Conservation (phyloP, 2,797 vertebrate species). For the Merluccius polli region DNA sequence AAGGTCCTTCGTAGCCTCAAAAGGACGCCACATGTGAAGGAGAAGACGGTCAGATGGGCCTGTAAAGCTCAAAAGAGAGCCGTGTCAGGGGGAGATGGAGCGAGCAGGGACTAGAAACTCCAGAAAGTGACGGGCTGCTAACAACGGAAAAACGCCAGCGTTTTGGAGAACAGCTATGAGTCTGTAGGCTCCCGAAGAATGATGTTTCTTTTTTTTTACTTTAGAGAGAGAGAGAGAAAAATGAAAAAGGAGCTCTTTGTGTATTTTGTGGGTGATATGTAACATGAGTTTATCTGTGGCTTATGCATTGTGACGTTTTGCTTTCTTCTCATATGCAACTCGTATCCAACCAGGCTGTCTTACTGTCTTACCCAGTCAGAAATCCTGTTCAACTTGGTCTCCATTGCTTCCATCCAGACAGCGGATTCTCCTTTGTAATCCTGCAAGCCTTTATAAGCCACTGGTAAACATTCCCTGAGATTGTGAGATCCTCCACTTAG, state of each 20-base stretch:
- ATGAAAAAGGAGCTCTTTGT: not conserved
- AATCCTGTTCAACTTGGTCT: not conserved
- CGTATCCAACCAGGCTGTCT: not conserved
- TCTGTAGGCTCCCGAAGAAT: too few species aligned
- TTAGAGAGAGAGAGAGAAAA: not conserved
- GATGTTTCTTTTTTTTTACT: too few species aligned
- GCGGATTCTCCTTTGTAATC: not conserved
- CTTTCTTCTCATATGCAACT: not conserved
- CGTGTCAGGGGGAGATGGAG: too few species aligned
- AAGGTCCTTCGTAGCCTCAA: too few species aligned
- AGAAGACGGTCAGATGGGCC: too few species aligned
- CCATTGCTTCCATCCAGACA: not conserved
- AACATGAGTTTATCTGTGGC: not conserved
- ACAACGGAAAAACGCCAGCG: too few species aligned
- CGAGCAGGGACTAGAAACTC: too few species aligned
- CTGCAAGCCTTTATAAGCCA: not conserved
- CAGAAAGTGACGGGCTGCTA: too few species aligned
- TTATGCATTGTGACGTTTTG: too few species aligned
- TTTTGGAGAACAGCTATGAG: too few species aligned
- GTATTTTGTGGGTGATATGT: not conserved
- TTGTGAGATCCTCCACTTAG: not conserved
- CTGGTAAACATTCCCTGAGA: not conserved
- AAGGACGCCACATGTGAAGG: too few species aligned
- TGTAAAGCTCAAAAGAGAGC: too few species aligned
- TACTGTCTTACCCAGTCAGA: not conserved